Base-by-base conservation (phyloP, 2,797 vertebrate genomes). In the Halcyon smyrnensis region DNA sequence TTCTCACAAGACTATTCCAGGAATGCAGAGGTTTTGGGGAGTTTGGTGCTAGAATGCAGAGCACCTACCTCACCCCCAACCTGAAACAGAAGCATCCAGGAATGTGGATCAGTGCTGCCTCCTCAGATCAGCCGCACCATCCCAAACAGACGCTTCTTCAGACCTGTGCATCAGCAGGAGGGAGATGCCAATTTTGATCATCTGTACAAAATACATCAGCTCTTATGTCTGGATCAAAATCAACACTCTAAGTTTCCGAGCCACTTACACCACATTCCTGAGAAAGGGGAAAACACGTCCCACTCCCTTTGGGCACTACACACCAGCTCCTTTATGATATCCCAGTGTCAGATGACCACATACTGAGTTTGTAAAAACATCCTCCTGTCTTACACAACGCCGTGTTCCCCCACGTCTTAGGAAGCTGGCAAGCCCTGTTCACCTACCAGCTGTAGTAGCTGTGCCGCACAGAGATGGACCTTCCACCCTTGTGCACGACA, bases 401-500 rank as follows among this genome's bases (percentile, higher is more conserved):
- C 2, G 1, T 11, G 46, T 53, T 53, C 45, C 75, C 86, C 80
- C 74, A 1, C 3, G 36, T 17, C 15, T 30, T 28, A 84, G 37
- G 56, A 83, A 71, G 90, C 41, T 25, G 46, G 9, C 25, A 54
- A 71, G 65, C 46, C 23, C 75, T 53, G 0, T 68, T 63, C 67
- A 98, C 99, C 98, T 97, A 99, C 99, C 99, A 99, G 92, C 97
- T 99, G 99, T 21, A 99, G 98, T 32, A 99, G 98, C 95, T 99
- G 99, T 16, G 99, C 99, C 1, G 99, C 99, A 96, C 99, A 99
- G 92, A 99, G 98, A 98, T 99, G 99, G 64, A 99, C 99, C 96
- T 99, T 99, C 99, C 99, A 99, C 87, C 99, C 99, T 95, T 99
- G 99, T 23, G 99, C 99, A 85, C 99, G 98, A 94, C 99, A 99